Percentiles rank a stretch among this genome's conserved stretches.
Conservation (phyloP, 2,113 vertebrate species). For the Xenopus tropicalis region DNA sequence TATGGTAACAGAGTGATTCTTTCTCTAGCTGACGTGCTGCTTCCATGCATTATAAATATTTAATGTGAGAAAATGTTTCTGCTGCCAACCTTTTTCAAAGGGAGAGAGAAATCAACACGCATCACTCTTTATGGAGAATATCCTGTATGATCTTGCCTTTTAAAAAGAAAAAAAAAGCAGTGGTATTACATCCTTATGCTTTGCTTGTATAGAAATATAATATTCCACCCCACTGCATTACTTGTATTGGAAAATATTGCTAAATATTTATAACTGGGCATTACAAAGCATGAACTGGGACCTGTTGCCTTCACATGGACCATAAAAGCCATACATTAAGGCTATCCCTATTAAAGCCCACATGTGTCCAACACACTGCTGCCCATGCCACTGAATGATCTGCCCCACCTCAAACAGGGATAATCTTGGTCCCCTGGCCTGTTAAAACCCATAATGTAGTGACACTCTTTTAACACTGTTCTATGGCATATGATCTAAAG, state of each 20-base stretch:
- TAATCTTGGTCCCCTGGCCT: not conserved
- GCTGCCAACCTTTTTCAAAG: conserved; percentile 28
- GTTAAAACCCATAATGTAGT: not conserved
- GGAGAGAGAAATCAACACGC: not conserved
- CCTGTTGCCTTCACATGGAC: not conserved
- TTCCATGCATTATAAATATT: conserved; percentile 39
- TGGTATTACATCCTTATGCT: not conserved
- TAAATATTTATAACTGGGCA: not conserved
- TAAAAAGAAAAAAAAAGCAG: not conserved
- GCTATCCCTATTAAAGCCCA: not conserved
- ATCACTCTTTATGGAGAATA: not conserved
- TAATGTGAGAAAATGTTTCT: conserved; percentile 32
- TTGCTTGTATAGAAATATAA: not conserved
- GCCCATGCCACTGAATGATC: not conserved
- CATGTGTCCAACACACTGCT: not conserved
- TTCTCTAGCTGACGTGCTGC: conserved; percentile 24
- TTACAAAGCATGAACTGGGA: not conserved
- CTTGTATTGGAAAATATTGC: not conserved
- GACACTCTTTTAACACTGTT: not conserved
- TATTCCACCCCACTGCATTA: not conserved
- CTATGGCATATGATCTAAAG: not conserved
- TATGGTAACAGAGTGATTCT: conserved; percentile 37
- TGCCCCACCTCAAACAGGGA: not conserved
- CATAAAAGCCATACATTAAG: not conserved
- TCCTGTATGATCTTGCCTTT: not conserved